Evolutionary conservation across 2,888 invertebrate genomes (phyloP), one percentile per base, ranked within the genome.

Genomic region (Saturnia japonica): DNA sequence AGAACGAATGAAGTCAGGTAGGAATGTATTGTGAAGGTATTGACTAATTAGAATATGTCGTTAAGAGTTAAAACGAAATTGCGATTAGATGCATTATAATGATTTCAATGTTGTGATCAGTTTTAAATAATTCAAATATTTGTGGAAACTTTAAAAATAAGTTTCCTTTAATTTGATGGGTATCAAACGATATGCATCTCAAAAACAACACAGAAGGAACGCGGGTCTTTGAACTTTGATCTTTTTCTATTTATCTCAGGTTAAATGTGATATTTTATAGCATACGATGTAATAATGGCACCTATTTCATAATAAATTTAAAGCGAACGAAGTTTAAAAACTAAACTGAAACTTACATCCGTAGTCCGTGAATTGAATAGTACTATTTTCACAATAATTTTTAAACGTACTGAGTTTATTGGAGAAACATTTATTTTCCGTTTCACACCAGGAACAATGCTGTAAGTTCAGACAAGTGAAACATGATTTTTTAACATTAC

Each of bases 361-460:
- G 74, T 87, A 86, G 72, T 90, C 85, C 40, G 76, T 80, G 70
- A 88, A 85, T 71, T 83, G 77, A 54, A 88, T 81, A 1, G 84
- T 85, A 66, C 83, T 78, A 74, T 90, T 86, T 42, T 77, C 75
- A 74, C 93, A 93, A 74, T 80, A 88, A 1, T 83, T 77, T 72
- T 82, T 75, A 71, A 71, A 78, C 42, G 66, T 72, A 6, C 34
- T 2, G 68, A 90, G 73, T 25, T 80, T 77, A 69, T 82, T 83
- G 9, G 92, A 90, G 77, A 87, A 93, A 74, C 93, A 94, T 80
- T 77, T 86, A n/a, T 81, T 86, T 70, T 88, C 83, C 7, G 80
- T 75, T 22, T 80, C 75, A 74, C 93, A 93, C 94, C 94, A 94
- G 7, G 91, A 87, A 79, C 94, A 94, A 71, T 92, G 93, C 47